These are phyloP conservation scores for Leptopilina drosophilae DNA, from an alignment of 2,888 invertebrate genomes.

Conservation along the genomic window DNA sequence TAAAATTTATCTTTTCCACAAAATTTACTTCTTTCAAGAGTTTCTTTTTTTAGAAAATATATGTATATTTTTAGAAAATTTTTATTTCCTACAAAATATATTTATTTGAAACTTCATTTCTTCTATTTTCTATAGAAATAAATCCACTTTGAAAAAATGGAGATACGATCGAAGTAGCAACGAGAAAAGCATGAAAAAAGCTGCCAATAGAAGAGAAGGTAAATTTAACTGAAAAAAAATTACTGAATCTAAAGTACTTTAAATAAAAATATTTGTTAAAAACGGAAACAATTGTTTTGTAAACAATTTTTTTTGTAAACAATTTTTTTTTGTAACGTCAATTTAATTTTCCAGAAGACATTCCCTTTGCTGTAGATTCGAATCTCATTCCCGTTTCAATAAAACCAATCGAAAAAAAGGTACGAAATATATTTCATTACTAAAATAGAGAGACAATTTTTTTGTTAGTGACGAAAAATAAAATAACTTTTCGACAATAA, in stretches of 20 bases:
- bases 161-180: conserved; percentile 76
- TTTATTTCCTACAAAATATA: not conserved
- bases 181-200: conserved; percentile 65
- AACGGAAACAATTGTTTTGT: not conserved
- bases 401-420: conserved; percentile 78
- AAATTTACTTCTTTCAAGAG: no score
- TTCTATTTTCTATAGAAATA: conserved; percentile 69
- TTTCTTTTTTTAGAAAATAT: no score
- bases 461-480: not conserved
- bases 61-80: no score
- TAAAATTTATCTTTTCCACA: not conserved
- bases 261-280: not conserved
- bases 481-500: not conserved
- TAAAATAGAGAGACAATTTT: not conserved
- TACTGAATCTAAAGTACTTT: not conserved
- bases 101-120: not conserved
- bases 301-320: not conserved
- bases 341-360: conserved; percentile 78
- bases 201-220: conserved; percentile 68
- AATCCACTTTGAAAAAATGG: conserved; percentile 79
- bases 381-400: conserved; percentile 79
- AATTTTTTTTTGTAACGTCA: not conserved
- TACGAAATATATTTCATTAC: conserved; percentile 56
- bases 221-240: conserved; percentile 20
- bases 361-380: conserved; percentile 74